A percentile compares a stretch with the other conserved stretches of the same genome.
phyloP scores from a whole-genome alignment of 1,140 invertebrate species.

The Semibalanus balanoides region DNA sequence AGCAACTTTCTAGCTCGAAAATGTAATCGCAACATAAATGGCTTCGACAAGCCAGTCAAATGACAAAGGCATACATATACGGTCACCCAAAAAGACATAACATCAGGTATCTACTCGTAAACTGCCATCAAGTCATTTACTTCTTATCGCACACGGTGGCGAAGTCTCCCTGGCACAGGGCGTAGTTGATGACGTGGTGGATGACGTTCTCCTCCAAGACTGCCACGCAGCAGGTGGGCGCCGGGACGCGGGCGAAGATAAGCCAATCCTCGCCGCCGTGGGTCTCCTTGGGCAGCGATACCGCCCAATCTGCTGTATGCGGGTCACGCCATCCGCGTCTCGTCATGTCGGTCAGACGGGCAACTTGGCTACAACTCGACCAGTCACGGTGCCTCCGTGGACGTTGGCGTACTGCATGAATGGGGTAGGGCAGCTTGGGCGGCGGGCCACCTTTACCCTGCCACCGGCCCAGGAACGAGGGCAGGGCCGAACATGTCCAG shows the following conservation, averaged over 20 bases:
- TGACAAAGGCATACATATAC: no score
- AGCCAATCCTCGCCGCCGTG: constrained; percentile 17
- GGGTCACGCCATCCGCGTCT: constrained; percentile 34
- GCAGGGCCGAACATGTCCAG: constrained; percentile 12
- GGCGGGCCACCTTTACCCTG: background rate
- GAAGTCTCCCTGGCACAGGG: constrained; percentile 19
- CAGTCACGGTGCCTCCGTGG: constrained; percentile 6
- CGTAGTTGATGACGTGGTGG: constrained; percentile 33
- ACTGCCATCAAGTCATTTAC: no score
- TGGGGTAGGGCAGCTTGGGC: constrained; percentile 11
- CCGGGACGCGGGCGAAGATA: constrained; percentile 22
- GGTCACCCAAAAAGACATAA: no score
- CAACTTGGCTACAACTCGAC: background rate
- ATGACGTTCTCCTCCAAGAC: constrained; percentile 26
- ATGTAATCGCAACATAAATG: no score
- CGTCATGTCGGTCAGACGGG: constrained; percentile 39
- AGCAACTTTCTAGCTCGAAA: no score
- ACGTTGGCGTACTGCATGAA: constrained; percentile 16
- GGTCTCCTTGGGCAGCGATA: constrained; percentile 16
- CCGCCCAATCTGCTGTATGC: constrained; percentile 10
- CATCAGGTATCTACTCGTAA: no score
- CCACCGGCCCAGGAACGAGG: constrained; percentile 9
- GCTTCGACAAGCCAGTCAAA: no score
- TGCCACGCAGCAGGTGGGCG: constrained; percentile 32
- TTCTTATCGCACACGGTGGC: constrained; percentile 20